A percentile compares a stretch with the other conserved stretches of the same genome.
Evolutionary conservation across 1,140 invertebrate species (phyloP).

Genomic region (Frieseomelitta varia): DNA sequence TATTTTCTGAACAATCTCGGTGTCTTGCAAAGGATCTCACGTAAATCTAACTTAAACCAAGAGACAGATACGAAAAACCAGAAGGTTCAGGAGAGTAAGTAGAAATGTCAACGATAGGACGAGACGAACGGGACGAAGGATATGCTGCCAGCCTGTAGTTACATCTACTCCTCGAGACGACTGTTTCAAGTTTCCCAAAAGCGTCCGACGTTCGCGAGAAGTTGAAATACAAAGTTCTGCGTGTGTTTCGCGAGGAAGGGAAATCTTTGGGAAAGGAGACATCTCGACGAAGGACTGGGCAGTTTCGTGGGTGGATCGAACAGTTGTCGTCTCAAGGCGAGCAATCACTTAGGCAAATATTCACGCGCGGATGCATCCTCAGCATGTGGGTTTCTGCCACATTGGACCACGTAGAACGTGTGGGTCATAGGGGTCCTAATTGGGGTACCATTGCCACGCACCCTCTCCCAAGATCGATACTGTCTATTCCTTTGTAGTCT

Average conservation of each 20-base stretch:
- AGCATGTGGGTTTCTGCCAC: constrained; percentile 76
- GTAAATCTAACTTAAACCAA: background rate
- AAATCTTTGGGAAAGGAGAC: constrained; percentile 42
- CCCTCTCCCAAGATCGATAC: constrained; percentile 43
- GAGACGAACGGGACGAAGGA: constrained; percentile 12
- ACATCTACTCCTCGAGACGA: constrained; percentile 30
- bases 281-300: constrained; percentile 43
- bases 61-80: background rate
- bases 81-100: constrained; percentile 2
- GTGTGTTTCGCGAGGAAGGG: constrained; percentile 45
- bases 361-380: constrained; percentile 76
- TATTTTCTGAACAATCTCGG: background rate
- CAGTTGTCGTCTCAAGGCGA: constrained; percentile 72
- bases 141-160: background rate
- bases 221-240: constrained; percentile 67
- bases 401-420: constrained; percentile 52
- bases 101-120: constrained; percentile 10
- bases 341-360: constrained; percentile 81
- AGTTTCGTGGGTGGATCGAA: constrained; percentile 53
- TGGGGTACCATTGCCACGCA: constrained; percentile 48
- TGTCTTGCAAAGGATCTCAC: background rate
- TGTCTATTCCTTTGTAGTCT: constrained; percentile 26
- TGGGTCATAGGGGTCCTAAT: constrained; percentile 72
- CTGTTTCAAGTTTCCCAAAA: constrained; percentile 68
- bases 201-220: constrained; percentile 52